Conservation (phyloP, 2,888 invertebrate species). For the Rhopalosiphum nymphaeae region DNA sequence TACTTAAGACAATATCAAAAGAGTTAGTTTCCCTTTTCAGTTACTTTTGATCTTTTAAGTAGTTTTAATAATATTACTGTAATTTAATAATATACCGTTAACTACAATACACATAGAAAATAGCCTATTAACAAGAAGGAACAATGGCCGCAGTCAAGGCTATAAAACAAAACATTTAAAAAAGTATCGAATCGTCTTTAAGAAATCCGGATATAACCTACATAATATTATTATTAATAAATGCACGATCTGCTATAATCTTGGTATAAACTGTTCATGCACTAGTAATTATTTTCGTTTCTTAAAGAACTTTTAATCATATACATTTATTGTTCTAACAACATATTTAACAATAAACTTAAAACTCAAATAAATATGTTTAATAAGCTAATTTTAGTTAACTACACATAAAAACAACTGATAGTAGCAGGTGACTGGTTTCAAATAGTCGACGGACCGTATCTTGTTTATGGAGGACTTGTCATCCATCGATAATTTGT, state of each 20-base stretch:
- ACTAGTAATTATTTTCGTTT: conserved; percentile 8
- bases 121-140: neutral
- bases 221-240: conserved; percentile 3
- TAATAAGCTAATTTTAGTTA: neutral
- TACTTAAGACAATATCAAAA: neutral
- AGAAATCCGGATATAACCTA: neutral
- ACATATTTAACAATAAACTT: neutral
- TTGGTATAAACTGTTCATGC: neutral
- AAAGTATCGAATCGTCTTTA: conserved; percentile 1
- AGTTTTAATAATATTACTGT: neutral
- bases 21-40: neutral
- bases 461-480: conserved; percentile 48
- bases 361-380: neutral
- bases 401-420: neutral
- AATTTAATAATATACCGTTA: conserved; percentile 11
- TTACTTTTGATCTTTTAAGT: conserved; percentile 23
- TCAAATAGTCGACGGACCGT: conserved; percentile 45
- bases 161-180: neutral
- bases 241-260: neutral
- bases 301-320: neutral
- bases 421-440: conserved; percentile 8
- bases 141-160: neutral
- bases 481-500: conserved; percentile 61
- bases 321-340: neutral
- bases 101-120: neutral